Evolutionary conservation across 1,140 invertebrate species (phyloP).

Genomic region (Arion vulgaris): DNA sequence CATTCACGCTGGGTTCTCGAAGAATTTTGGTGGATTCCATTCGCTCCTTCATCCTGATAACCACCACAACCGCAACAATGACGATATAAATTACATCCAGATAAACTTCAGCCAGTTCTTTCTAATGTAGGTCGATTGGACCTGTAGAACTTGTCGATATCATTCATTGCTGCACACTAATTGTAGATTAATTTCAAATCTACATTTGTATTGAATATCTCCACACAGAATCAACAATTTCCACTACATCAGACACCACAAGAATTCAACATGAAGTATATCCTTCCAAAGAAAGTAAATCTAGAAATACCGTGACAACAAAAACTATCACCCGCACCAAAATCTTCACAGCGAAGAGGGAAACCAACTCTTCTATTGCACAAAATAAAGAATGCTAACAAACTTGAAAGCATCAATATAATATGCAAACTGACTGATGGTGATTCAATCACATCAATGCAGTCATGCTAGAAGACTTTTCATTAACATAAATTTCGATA

Average conservation of each 20-base stretch:
- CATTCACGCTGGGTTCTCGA: constrained; percentile 25
- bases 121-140: constrained; percentile 15
- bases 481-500: not conserved
- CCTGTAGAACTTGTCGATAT: not conserved
- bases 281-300: not conserved
- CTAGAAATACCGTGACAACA: not conserved
- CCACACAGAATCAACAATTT: not conserved
- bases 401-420: not conserved
- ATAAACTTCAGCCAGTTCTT: not conserved
- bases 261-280: not conserved
- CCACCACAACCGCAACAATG: not conserved
- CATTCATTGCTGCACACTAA: not conserved
- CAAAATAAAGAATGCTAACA: not conserved
- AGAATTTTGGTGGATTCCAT: constrained; percentile 38
- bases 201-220: not conserved
- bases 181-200: not conserved
- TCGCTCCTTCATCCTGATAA: not conserved
- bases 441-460: constrained; percentile 6
- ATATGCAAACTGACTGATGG: not conserved
- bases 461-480: not conserved
- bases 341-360: not conserved
- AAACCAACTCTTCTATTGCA: too few species aligned
- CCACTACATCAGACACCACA: not conserved
- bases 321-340: too few species aligned
- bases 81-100: too few species aligned